Evolutionary conservation across 2,888 invertebrate genomes (phyloP).

Genomic region (Rhabditoides inermis): DNA sequence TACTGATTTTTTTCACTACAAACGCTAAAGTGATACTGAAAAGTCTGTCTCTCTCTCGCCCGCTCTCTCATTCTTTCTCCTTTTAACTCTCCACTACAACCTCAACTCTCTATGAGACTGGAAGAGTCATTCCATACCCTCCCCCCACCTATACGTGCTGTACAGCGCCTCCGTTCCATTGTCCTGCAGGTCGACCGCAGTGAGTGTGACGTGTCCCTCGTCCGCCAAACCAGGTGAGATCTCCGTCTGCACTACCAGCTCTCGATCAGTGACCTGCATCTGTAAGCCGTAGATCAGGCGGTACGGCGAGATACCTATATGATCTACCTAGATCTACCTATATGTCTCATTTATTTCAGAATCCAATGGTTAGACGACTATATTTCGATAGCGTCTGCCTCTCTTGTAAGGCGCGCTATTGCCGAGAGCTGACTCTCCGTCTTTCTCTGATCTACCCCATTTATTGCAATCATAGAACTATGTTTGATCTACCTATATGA

Average conservation of each 20-base stretch:
- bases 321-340: too few relatives aligned
- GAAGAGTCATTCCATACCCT: background rate
- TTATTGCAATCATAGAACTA: too few relatives aligned
- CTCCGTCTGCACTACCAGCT: conserved; percentile 28
- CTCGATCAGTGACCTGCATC: conserved; percentile 6
- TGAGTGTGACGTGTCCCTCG: conserved; percentile 21
- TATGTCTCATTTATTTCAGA: background rate
- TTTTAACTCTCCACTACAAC: background rate
- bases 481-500: too few relatives aligned
- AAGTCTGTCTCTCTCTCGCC: too few relatives aligned
- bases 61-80: background rate
- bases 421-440: too few relatives aligned
- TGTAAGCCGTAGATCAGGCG: background rate
- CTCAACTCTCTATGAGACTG: background rate
- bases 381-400: too few relatives aligned
- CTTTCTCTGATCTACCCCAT: too few relatives aligned
- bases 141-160: background rate
- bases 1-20: too few relatives aligned
- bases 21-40: too few relatives aligned
- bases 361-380: too few relatives aligned
- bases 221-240: conserved; percentile 11
- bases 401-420: too few relatives aligned
- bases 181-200: conserved; percentile 15
- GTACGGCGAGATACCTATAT: too few relatives aligned
- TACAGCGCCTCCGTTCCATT: conserved; percentile 9